These are phyloP conservation scores for Cantharis nigra DNA, from an alignment of 2,888 invertebrate species.

Conservation along the genomic window DNA sequence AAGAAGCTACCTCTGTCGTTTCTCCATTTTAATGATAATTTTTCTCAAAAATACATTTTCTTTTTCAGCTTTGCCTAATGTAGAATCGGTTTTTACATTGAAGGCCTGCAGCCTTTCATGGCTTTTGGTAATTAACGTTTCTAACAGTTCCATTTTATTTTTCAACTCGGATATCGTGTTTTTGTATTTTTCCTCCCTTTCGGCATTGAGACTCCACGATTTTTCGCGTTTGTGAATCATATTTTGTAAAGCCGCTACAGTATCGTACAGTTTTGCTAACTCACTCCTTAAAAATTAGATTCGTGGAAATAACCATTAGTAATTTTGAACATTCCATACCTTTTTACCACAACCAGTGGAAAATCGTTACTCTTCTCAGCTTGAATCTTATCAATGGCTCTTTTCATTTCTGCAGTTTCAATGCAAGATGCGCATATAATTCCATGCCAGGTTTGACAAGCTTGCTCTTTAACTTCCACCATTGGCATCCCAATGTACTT, in stretches of 20 bases:
- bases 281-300: conserved; percentile 37
- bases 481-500: conserved; percentile 43
- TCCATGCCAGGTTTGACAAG: conserved; percentile 43
- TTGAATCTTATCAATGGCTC: neutral
- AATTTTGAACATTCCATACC: conserved; percentile 10
- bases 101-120: conserved; percentile 14
- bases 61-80: conserved; percentile 26
- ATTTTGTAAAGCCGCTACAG: conserved; percentile 43
- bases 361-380: neutral
- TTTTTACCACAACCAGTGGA: conserved; percentile 7
- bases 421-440: conserved; percentile 11
- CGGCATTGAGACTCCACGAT: conserved; percentile 39
- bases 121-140: conserved; percentile 21
- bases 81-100: conserved; percentile 11
- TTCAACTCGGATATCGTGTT: conserved; percentile 37
- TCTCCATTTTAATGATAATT: conserved; percentile 45
- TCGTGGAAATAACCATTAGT: neutral
- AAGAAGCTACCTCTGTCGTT: conserved; percentile 33
- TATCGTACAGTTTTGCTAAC: conserved; percentile 40
- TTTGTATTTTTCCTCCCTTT: conserved; percentile 38
- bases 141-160: conserved; percentile 37
- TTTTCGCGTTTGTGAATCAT: conserved; percentile 41
- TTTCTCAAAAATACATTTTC: conserved; percentile 41
- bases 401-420: conserved; percentile 11
- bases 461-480: conserved; percentile 46